A percentile compares a stretch with the other conserved stretches of the same genome.
Conservation (phyloP, 2,888 invertebrate species). For the Nezara viridula region DNA sequence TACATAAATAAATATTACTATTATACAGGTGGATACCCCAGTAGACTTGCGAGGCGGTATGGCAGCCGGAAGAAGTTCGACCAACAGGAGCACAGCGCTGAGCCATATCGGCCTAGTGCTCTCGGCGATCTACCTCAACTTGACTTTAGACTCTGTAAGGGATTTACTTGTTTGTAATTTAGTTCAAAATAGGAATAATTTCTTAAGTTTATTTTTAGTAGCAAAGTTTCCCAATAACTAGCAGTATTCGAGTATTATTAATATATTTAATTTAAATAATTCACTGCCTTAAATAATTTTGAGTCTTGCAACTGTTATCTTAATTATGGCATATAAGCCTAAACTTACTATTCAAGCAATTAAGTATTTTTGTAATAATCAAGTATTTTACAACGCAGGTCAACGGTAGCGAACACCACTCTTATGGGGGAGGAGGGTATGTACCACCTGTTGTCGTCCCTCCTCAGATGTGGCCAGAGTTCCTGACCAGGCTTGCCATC, state of each 20-base stretch:
- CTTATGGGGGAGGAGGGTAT: background rate
- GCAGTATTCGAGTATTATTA: no score
- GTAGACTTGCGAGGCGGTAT: background rate
- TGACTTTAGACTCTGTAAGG: constrained; percentile 61
- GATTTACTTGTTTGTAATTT: background rate
- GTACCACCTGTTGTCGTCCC: background rate
- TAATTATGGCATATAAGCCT: no score
- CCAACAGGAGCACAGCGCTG: constrained; percentile 42
- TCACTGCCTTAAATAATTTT: no score
- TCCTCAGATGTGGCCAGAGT: constrained; percentile 47
- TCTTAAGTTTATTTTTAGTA: background rate
- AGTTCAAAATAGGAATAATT: no score
- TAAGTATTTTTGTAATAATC: no score
- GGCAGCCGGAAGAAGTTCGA: constrained; percentile 1
- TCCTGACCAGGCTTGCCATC: constrained; percentile 55
- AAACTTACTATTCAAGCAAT: no score
- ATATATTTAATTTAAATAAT: no score
- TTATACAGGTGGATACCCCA: constrained; percentile 20
- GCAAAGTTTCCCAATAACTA: no score
- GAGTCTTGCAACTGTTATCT: no score
- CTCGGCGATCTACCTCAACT: constrained; percentile 61
- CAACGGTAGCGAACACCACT: constrained; percentile 51
- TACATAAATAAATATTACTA: background rate
- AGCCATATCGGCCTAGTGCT: constrained; percentile 28
- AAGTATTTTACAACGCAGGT: background rate